Evolutionary conservation across 2,797 vertebrate species (phyloP), one percentile per base, ranked within the genome.

Genomic region (Melanotaenia maccullochi): DNA sequence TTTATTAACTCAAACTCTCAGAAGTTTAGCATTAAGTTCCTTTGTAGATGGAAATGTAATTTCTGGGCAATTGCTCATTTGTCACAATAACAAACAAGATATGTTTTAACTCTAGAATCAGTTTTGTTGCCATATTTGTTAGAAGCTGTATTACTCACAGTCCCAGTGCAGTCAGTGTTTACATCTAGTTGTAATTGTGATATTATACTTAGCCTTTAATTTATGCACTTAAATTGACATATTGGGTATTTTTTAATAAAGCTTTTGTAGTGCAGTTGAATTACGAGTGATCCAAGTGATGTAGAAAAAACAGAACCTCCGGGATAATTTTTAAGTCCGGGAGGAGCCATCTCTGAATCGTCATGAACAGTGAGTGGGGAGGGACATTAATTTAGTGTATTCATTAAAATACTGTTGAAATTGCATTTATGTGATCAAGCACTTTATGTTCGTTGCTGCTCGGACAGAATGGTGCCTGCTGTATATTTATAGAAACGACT

Each of bases 401-500:
- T 72, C 47, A 79, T 73, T 55, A 38, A 63, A 76, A 75, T 44
- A 52, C 56, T 40, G 8, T 74, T 49, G 60, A 81, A 55, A 51
- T 67, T 74, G 70, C 69, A 75, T 47, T 47, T 20, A 47, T 20
- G 42, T 47, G 61, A 79, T 73, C 33, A 73, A 58, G 59, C 52
- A n/a, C 30, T 68, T 68, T 1, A 32, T 56, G 49, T 40, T n/a
- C 61, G 30, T 51, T 51, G 80, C 69, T 22, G 55, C 59, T 36
- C 51, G 35, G 68, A 73, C 74, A 82, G 63, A 75, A 60, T 60
- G 68, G 80, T 73, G 44, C 40, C 24, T 65, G 44, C 2, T 35
- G 32, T 44, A 60, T 89, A 84, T 89, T 85, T 90, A 86, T 88
- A 86, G 87, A 69, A 62, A 55, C 61, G 2, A 11, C 67, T 36